Conservation (phyloP, 2,888 invertebrate species). For the Bellardia pandia region DNA sequence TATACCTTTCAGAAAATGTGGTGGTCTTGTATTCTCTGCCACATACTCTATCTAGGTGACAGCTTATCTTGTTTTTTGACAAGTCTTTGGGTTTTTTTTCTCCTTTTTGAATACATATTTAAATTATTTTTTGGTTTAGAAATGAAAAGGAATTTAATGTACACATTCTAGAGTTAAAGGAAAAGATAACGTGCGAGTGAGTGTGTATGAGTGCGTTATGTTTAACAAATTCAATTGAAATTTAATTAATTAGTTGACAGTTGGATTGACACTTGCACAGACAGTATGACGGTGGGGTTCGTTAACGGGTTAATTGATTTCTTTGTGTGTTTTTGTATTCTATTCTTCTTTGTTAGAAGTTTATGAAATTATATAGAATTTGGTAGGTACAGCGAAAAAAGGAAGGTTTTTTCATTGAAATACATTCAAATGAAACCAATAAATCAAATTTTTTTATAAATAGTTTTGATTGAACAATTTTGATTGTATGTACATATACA, state of each 20-base stretch:
- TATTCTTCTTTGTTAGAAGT: conserved; percentile 6
- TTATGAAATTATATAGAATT: conserved; percentile 27
- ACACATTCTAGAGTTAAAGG: not conserved
- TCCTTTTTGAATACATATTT: not conserved
- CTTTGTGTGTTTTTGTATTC: not conserved
- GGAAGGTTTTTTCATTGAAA: not conserved
- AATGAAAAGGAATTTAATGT: not conserved
- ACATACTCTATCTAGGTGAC: conserved; percentile 76
- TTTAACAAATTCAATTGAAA: conserved; percentile 83
- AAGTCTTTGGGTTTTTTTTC: conserved; percentile 59
- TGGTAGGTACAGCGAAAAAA: not conserved
- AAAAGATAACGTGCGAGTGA: conserved; percentile 20
- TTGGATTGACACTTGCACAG: conserved; percentile 78
- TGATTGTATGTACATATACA: not conserved
- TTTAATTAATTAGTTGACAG: conserved; percentile 84
- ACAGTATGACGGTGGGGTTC: conserved; percentile 34
- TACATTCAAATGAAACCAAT: conserved; percentile 8
- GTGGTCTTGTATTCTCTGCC: conserved; percentile 57
- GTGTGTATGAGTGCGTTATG: conserved; percentile 17
- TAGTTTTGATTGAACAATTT: not conserved
- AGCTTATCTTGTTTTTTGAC: conserved; percentile 80
- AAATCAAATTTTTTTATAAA: not conserved
- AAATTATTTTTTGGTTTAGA: conserved; percentile 4
- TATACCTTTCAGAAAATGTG: conserved; percentile 18
- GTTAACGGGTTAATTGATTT: conserved; percentile 65